These are phyloP conservation scores for Neofelis nebulosa DNA, from an alignment of 2,113 vertebrate genomes.

Conservation along the genomic window DNA sequence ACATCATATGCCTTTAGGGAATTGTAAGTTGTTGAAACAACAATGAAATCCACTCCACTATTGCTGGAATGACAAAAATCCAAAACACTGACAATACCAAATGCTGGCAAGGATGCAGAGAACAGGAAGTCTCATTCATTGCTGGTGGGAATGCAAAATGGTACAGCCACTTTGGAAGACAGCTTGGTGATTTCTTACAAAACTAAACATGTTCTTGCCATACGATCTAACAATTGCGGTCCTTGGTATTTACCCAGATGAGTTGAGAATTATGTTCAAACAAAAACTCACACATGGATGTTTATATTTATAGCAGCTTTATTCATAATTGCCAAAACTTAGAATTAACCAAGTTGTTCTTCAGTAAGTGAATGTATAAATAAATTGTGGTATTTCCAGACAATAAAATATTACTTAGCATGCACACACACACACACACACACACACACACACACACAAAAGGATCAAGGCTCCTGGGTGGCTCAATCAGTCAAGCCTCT, in stretches of 20 bases:
- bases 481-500: too few relatives aligned
- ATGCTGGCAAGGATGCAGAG: background rate
- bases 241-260: background rate
- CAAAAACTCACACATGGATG: background rate
- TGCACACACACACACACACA: too few relatives aligned
- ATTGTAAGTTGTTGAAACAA: background rate
- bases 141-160: background rate
- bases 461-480: too few relatives aligned
- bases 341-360: background rate
- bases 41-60: background rate
- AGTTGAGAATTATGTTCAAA: background rate
- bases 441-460: too few relatives aligned
- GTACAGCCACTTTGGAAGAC: background rate
- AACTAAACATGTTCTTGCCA: background rate
- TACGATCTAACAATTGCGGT: background rate
- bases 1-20: background rate
- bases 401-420: background rate
- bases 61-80: background rate
- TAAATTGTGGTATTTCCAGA: background rate
- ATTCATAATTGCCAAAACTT: background rate
- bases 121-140: background rate
- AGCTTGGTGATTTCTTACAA: background rate
- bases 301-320: background rate
- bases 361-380: background rate
- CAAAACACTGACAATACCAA: background rate